Conservation (phyloP, 2,113 vertebrate species). For the Thalassoma bifasciatum region DNA sequence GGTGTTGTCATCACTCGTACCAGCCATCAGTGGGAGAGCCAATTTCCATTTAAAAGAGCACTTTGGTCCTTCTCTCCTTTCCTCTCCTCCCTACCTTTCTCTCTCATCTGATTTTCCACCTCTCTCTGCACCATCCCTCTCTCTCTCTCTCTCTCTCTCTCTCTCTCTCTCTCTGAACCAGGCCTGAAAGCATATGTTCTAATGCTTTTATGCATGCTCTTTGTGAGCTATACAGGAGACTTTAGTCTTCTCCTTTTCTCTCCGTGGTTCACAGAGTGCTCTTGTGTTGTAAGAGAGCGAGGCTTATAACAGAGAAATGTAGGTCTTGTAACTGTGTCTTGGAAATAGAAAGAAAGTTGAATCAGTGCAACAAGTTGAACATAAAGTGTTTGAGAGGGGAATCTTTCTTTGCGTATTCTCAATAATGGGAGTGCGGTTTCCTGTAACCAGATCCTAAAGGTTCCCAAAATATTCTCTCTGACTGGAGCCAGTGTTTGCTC, state of each 20-base stretch:
- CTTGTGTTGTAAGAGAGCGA: constrained; percentile 8
- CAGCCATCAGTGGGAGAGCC: constrained; percentile 57
- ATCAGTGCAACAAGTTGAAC: constrained; percentile 13
- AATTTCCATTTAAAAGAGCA: constrained; percentile 68
- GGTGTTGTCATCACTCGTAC: constrained; percentile 64
- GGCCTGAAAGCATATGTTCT: constrained; percentile 34
- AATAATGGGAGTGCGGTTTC: background rate
- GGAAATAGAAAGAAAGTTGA: constrained; percentile 4
- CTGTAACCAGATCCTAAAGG: background rate
- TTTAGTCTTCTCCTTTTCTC: background rate
- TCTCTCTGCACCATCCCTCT: background rate
- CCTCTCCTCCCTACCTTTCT: constrained; percentile 29
- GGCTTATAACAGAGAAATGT: constrained; percentile 10
- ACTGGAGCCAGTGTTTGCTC: background rate
- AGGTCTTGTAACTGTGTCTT: constrained; percentile 18
- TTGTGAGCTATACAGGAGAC: constrained; percentile 10
- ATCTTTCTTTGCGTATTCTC: background rate
- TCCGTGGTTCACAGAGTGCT: constrained; percentile 35
- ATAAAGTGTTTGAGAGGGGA: constrained; percentile 2
- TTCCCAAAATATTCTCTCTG: background rate
- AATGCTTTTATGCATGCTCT: constrained; percentile 46
- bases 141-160: background rate
- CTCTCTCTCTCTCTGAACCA: background rate
- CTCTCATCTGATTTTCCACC: constrained; percentile 36
- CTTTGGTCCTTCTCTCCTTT: constrained; percentile 37